Percentiles rank a stretch among this genome's conserved stretches.
phyloP scores from a whole-genome alignment of 1,140 invertebrate genomes.

The Heliconius hewitsoni region DNA sequence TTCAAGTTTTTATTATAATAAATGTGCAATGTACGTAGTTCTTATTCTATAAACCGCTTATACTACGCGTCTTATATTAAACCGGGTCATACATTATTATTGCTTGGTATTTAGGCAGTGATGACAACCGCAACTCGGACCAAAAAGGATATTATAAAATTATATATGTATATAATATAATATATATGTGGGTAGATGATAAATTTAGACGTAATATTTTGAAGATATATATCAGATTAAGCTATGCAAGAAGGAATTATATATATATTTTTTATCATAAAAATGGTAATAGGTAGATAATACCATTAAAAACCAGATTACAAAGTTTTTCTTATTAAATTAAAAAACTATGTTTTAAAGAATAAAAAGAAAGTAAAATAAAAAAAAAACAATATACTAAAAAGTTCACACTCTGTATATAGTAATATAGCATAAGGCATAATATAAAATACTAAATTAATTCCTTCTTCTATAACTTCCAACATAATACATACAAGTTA shows the following conservation, averaged over 20 bases:
- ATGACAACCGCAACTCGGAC: neutral
- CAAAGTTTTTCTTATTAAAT: too few species aligned
- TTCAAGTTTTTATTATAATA: neutral
- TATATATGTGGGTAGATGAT: constrained; percentile 3
- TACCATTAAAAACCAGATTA: too few species aligned
- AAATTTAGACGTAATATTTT: neutral
- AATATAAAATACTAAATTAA: neutral
- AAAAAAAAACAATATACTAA: neutral
- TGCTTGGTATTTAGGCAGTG: constrained; percentile 54
- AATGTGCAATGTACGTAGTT: constrained; percentile 6
- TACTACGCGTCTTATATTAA: constrained; percentile 11
- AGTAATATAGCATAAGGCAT: neutral
- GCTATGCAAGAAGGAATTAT: neutral
- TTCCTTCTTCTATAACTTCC: neutral
- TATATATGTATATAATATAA: neutral
- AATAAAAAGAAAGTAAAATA: neutral
- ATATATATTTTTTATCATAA: neutral
- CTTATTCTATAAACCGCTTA: constrained; percentile 6
- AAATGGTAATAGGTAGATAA: too few species aligned
- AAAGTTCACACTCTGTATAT: neutral
- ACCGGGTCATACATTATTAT: constrained; percentile 40
- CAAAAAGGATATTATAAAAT: neutral
- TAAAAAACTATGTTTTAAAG: too few species aligned
- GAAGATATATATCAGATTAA: neutral
- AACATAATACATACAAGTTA: neutral